A percentile compares a stretch with the other conserved stretches of the same genome.
These are phyloP conservation scores for Trichopria drosophilae DNA, from an alignment of 2,888 invertebrate species.

Conservation along the genomic window DNA sequence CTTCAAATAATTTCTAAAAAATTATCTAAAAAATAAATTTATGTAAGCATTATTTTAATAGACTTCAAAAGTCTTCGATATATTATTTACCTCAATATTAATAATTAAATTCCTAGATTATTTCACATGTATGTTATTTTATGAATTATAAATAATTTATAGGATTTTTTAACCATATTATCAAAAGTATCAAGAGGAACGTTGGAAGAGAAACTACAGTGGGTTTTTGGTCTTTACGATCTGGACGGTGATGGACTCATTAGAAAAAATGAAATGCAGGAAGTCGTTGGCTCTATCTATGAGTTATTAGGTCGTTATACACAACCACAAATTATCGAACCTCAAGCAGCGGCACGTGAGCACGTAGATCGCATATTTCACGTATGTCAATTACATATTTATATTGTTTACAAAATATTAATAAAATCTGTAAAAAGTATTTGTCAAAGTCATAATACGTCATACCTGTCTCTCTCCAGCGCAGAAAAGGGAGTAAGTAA, in stretches of 20 bases:
- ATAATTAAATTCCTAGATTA: too few species aligned
- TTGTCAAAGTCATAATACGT: too few species aligned
- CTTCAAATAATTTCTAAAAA: too few species aligned
- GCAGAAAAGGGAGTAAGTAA: too few species aligned
- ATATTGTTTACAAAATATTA: too few species aligned
- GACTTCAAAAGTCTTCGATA: too few species aligned
- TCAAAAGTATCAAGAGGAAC: slow-evolving; percentile 84
- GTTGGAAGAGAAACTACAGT: slow-evolving; percentile 81
- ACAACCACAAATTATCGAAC: slow-evolving; percentile 71
- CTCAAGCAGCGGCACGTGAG: slow-evolving; percentile 70
- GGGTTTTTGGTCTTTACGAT: slow-evolving; percentile 88
- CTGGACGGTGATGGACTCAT: slow-evolving; percentile 84
- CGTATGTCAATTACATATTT: too few species aligned
- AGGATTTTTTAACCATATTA: slow-evolving; percentile 84
- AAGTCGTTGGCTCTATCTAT: slow-evolving; percentile 82
- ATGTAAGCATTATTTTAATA: not conserved
- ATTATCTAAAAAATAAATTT: too few species aligned
- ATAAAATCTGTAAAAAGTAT: too few species aligned
- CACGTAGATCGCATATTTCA: slow-evolving; percentile 86
- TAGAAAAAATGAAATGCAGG: slow-evolving; percentile 80
- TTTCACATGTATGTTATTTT: too few species aligned
- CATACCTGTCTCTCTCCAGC: too few species aligned
- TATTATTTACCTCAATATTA: too few species aligned
- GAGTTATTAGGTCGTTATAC: slow-evolving; percentile 83
- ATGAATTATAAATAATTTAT: slow-evolving; percentile 40